Percentiles rank a stretch among this genome's conserved stretches.
These are phyloP conservation scores for Drymonia ruficornis DNA, from an alignment of 2,888 invertebrate genomes.

Conservation along the genomic window DNA sequence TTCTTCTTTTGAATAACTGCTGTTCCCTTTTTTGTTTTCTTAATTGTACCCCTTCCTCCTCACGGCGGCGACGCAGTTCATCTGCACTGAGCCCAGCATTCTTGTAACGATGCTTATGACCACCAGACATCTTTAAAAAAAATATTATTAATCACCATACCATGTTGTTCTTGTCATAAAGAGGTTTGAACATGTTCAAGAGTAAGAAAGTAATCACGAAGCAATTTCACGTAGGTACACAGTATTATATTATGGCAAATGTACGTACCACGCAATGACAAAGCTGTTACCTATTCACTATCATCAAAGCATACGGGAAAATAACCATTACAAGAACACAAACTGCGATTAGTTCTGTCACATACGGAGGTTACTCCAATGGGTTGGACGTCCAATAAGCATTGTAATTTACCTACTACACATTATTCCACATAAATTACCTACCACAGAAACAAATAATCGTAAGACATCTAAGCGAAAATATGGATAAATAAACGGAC, in stretches of 20 bases:
- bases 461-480: not conserved
- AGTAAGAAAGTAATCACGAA: not conserved
- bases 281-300: no score
- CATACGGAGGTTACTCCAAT: conserved; percentile 2
- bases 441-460: not conserved
- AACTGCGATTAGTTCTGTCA: not conserved
- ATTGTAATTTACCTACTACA: not conserved
- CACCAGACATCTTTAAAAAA: conserved; percentile 90
- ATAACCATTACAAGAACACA: no score
- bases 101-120: conserved; percentile 96
- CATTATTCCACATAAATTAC: not conserved
- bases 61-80: conserved; percentile 95
- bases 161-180: not conserved
- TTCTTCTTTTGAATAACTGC: conserved; percentile 95
- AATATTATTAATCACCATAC: not conserved
- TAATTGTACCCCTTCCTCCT: conserved; percentile 98
- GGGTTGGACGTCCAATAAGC: no score
- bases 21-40: conserved; percentile 98
- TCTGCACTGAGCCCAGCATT: conserved; percentile 96
- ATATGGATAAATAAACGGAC: not conserved
- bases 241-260: no score
- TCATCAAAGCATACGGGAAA: no score
- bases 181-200: not conserved
- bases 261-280: no score
- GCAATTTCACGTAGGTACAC: no score